A percentile compares a stretch with the other conserved stretches of the same genome.
These are phyloP conservation scores for Lithobius niger DNA, from an alignment of 1,140 invertebrate species.

Conservation along the genomic window DNA sequence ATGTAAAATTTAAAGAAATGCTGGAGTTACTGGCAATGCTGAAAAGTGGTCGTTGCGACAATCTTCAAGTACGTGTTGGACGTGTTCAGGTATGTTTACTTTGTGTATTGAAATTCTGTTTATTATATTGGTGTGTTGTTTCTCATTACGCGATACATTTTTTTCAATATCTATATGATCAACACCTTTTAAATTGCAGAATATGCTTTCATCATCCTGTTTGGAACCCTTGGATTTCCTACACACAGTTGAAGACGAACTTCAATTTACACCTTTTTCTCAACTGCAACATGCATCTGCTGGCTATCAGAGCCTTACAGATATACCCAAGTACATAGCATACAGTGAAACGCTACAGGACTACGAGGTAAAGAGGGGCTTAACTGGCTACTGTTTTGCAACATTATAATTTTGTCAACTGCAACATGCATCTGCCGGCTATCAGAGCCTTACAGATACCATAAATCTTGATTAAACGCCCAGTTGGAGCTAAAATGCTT, in stretches of 20 bases:
- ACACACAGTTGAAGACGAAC: conserved; percentile 52
- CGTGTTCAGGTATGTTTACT: conserved; percentile 65
- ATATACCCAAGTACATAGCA: conserved; percentile 70
- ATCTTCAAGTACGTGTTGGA: conserved; percentile 86
- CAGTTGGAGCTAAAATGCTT: no score
- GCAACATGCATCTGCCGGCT: no score
- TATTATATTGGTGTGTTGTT: no score
- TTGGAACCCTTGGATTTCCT: conserved; percentile 91
- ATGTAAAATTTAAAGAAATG: conserved; percentile 95
- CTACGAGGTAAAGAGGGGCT: conserved; percentile 43
- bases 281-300: conserved; percentile 85
- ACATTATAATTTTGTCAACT: no score
- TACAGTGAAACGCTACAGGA: conserved; percentile 50
- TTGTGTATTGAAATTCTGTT: no score
- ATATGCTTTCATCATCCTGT: conserved; percentile 86
- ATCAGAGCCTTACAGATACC: no score
- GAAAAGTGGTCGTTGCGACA: conserved; percentile 91
- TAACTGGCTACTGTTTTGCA: no score
- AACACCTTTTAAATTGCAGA: conserved; percentile 51
- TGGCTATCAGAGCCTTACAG: conserved; percentile 91
- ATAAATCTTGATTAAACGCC: no score
- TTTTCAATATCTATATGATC: conserved; percentile 9
- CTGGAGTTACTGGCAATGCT: conserved; percentile 90
- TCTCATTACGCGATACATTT: no score
- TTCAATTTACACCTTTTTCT: conserved; percentile 61